Conservation (phyloP, 2,888 invertebrate genomes). For the Drosophila meridiana region DNA sequence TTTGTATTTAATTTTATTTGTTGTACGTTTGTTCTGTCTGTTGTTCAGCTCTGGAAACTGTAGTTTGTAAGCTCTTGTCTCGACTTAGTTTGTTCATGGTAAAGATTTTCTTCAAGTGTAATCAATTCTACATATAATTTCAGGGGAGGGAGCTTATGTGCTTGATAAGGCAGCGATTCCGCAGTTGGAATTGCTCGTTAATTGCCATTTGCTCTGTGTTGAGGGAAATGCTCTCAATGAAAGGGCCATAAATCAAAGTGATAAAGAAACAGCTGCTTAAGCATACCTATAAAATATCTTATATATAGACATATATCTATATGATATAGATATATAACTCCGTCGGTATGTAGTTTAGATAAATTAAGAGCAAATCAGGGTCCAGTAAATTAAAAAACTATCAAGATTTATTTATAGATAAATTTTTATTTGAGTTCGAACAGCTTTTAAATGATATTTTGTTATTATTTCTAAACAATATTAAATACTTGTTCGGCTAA, state of each 20-base stretch:
- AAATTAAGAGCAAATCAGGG: conserved; percentile 15
- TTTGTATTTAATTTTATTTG: no score
- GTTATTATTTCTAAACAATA: background rate
- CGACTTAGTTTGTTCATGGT: no score
- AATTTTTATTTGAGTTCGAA: background rate
- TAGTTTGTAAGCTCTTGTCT: no score
- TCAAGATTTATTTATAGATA: background rate
- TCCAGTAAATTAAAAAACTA: background rate
- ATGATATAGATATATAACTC: background rate
- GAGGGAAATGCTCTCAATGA: conserved; percentile 11
- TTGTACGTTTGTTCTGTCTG: no score
- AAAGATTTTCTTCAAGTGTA: conserved; percentile 7
- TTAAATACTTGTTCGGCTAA: background rate
- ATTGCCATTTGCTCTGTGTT: conserved; percentile 45
- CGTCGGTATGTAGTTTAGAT: background rate
- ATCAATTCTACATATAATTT: conserved; percentile 3
- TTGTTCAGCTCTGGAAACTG: no score
- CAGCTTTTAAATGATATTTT: background rate
- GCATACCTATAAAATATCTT: background rate
- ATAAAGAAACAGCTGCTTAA: conserved; percentile 37
- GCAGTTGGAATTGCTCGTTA: conserved; percentile 15
- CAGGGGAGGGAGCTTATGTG: conserved; percentile 1
- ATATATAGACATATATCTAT: conserved; percentile 31
- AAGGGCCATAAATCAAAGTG: conserved; percentile 52
- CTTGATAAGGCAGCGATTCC: conserved; percentile 20